phyloP scores from a whole-genome alignment of 2,113 vertebrate species.

The Nyctereutes procyonoides region DNA sequence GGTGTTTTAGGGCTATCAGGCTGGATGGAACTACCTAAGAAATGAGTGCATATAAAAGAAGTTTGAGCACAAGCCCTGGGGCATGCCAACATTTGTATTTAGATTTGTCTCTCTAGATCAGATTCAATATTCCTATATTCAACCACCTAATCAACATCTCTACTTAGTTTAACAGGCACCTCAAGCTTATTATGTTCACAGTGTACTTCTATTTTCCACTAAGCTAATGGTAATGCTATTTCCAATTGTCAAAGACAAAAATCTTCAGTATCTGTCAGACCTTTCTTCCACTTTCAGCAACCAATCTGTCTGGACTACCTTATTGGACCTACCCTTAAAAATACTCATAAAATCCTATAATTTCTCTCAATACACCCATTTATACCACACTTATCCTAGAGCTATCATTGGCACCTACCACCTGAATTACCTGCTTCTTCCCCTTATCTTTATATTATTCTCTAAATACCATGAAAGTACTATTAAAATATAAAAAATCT shows the following conservation, averaged over 20 bases:
- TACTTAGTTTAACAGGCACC: background rate
- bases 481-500: background rate
- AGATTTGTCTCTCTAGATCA: background rate
- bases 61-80: background rate
- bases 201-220: background rate
- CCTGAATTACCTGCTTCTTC: background rate
- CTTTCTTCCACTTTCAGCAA: background rate
- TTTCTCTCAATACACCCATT: background rate
- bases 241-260: background rate
- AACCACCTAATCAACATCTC: background rate
- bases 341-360: background rate
- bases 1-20: background rate
- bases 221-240: background rate
- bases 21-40: background rate
- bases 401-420: background rate
- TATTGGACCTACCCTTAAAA: background rate
- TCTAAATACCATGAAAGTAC: background rate
- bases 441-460: background rate
- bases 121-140: slow-evolving; percentile 1
- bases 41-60: background rate
- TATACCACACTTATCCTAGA: background rate
- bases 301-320: background rate
- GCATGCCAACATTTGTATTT: background rate
- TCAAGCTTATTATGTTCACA: background rate
- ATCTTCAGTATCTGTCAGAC: background rate